Evolutionary conservation across 1,140 invertebrate species (phyloP), one percentile per base, ranked within the genome.

Genomic region (Popillia japonica): DNA sequence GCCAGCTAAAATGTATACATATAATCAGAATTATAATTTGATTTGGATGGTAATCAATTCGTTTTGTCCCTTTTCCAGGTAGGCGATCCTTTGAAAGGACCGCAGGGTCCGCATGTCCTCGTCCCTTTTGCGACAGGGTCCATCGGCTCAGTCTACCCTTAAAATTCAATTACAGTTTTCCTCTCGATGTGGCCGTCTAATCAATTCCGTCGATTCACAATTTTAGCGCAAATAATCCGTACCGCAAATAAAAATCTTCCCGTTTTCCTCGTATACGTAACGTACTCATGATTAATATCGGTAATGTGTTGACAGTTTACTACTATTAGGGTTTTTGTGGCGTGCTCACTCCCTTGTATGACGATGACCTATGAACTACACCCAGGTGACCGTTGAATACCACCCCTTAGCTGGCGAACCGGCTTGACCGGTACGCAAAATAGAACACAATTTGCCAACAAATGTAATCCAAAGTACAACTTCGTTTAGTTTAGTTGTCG

Each of bases 301-400:
- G 85, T 80, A 83, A 86, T 86, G 85, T 86, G 85, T 86, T 86
- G 85, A 86, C 85, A 86, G 83, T 83, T 84, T 80, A 85, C 84
- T 83, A 84, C 83, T 85, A 86, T 85, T 86, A 86, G 83, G 84
- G 85, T 78, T 84, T 84, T 84, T 86, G 85, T 79, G 85, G 85
- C 85, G 79, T 86, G 85, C 84, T 86, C 85, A 86, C 85, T 85
- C 85, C 85, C 83, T 82, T 85, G 84, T 85, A 83, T 80, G 73
- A 78, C 78, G 75, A 80, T 80, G 79, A 82, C 80, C 83, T 79
- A 73, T 77, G 75, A 81, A 80, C 83, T 83, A 83, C 81, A 77
- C 61, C 76, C 83, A 81, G 83, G 82, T 82, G 82, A 80, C 75
- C 78, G 48, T 42, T 78, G 81, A 73, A 78, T 78, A 80, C 40